These are phyloP conservation scores for Chelmon rostratus DNA, from an alignment of 2,797 vertebrate genomes.

Conservation along the genomic window DNA sequence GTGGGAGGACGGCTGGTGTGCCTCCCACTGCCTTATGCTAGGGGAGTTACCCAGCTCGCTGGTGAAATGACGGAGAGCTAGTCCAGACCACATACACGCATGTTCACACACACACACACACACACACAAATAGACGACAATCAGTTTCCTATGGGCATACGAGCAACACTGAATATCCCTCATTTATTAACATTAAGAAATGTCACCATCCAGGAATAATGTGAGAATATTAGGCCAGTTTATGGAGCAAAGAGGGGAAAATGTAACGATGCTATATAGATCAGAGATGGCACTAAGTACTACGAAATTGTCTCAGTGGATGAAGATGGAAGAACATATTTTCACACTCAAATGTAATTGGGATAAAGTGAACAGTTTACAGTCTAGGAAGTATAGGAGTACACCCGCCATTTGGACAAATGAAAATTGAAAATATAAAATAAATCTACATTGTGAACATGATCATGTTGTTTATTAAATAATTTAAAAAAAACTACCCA, in stretches of 20 bases:
- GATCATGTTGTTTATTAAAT: not conserved
- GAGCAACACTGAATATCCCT: constrained; percentile 43
- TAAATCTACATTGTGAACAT: not conserved
- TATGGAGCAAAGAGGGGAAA: not conserved
- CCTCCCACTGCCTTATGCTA: constrained; percentile 69
- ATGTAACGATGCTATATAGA: constrained; percentile 15
- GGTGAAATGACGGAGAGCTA: constrained; percentile 57
- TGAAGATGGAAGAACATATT: not conserved
- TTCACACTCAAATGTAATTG: not conserved
- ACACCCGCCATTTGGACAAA: not conserved
- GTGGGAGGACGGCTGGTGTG: constrained; percentile 61
- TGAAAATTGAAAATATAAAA: no score
- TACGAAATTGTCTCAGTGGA: not conserved
- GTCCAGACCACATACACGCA: constrained; percentile 30
- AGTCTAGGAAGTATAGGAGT: not conserved
- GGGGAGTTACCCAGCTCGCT: constrained; percentile 61
- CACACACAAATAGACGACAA: constrained; percentile 23
- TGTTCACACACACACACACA: constrained; percentile 20
- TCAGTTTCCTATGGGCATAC: constrained; percentile 36
- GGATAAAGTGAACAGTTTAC: not conserved
- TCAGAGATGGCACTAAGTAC: constrained; percentile 4
- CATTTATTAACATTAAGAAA: constrained; percentile 64
- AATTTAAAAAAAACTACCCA: not conserved
- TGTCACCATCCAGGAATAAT: constrained; percentile 34
- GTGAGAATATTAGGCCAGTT: constrained; percentile 25